A percentile compares a stretch with the other conserved stretches of the same genome.
Conservation (phyloP, 2,888 invertebrate genomes). For the Ornithoptera priamus region DNA sequence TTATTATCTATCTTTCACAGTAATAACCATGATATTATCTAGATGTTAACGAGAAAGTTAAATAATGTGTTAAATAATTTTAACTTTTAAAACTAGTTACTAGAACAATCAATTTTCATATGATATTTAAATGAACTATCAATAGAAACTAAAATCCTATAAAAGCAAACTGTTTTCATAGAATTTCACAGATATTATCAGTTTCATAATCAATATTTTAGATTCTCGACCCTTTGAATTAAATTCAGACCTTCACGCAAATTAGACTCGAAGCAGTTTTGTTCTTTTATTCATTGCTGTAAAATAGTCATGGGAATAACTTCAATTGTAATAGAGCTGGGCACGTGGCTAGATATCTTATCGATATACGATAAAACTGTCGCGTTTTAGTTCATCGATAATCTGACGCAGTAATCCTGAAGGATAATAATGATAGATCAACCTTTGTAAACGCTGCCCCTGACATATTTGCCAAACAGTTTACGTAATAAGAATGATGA, state of each 20-base stretch:
- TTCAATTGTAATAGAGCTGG: background rate
- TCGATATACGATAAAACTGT: conserved; percentile 8
- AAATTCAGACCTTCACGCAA: too few relatives aligned
- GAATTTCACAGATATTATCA: too few relatives aligned
- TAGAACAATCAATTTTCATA: too few relatives aligned
- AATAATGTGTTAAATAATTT: background rate
- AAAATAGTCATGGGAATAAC: background rate
- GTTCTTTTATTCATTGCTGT: background rate
- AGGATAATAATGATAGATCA: conserved; percentile 28
- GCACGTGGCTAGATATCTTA: conserved; percentile 26
- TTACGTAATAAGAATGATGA: background rate
- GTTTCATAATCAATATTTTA: too few relatives aligned
- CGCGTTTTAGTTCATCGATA: conserved; percentile 12
- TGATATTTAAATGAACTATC: too few relatives aligned
- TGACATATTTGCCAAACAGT: background rate
- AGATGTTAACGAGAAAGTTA: background rate
- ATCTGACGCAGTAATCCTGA: conserved; percentile 22
- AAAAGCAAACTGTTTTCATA: too few relatives aligned
- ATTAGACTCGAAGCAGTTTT: too few relatives aligned
- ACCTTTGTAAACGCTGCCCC: background rate
- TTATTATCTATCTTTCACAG: background rate
- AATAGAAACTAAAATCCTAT: too few relatives aligned
- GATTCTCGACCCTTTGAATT: too few relatives aligned
- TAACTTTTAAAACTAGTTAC: too few relatives aligned
- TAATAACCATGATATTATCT: background rate